Evolutionary conservation across 1,140 invertebrate genomes (phyloP), one percentile per base, ranked within the genome.

Genomic region (Macrotrachela quadricornifera): DNA sequence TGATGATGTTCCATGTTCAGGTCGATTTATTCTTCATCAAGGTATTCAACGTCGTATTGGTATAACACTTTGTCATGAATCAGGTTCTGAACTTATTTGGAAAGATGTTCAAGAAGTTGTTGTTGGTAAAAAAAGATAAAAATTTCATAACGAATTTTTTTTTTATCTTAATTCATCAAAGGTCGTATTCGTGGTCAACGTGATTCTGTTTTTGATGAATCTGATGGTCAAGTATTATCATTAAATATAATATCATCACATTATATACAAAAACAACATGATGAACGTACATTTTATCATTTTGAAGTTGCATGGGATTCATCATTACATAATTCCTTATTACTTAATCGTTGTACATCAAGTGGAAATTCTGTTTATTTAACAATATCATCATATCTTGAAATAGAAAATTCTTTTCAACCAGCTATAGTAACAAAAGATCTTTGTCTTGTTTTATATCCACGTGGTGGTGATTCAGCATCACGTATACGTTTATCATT

Each of bases 291-390:
- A 36, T 85, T 91, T 69, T 92, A 85, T 68, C 77, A 91, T 60
- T 99, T 97, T 65, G 94, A 99, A 73, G 94, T 91, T 1, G 90
- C 92, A 1, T 99, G 94, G 94, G 94, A 99, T 68, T 91, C 85
- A 62, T 96, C 91, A 41, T 75, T 97, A 49, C 94, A 99, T 70
- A 96, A 96, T 65, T 96, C 91, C 0, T 74, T 80, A 0, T 72
- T 99, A 16, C 76, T 99, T 36, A 97, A 99, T 72, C 73, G 88
- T 57, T 86, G 95, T 1, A 94, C 91, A n/a, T 79, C 85, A 15
- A 81, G 81, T 58, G 86, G 87, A 30, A 91, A 97, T 69, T 85
- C 91, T 55, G 85, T 99, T 45, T 99, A 91, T 69, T 83, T 99
- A 75, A 99, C 94, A 0, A 79, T 97, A 49, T 95, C 91, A 10